These are phyloP conservation scores for Bruchidius siliquastri DNA, from an alignment of 2,888 invertebrate species.

Conservation along the genomic window DNA sequence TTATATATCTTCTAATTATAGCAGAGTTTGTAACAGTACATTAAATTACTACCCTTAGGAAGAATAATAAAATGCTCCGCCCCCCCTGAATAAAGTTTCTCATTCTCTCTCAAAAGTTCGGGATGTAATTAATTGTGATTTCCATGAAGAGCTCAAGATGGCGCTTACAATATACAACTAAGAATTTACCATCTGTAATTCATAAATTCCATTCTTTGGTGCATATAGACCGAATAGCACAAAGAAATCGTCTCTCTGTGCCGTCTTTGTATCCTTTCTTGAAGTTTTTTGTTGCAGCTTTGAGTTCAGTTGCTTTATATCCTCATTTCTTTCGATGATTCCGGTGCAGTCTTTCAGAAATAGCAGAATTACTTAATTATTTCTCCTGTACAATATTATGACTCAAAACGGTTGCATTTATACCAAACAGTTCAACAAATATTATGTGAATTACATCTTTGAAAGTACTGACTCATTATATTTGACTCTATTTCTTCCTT, in stretches of 20 bases:
- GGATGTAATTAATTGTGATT: neutral
- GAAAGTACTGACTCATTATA: too few relatives aligned
- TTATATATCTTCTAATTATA: neutral
- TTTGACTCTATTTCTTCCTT: too few relatives aligned
- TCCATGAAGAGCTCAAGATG: neutral
- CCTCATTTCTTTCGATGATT: neutral
- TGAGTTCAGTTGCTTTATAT: neutral
- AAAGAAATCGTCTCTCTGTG: neutral
- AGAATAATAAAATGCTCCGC: neutral
- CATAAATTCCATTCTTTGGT: neutral
- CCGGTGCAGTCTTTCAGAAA: too few relatives aligned
- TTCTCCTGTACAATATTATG: too few relatives aligned
- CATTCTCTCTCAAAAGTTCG: neutral
- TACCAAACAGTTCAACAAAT: too few relatives aligned
- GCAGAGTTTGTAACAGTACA: neutral
- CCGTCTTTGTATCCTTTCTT: neutral
- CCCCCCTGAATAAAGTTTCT: neutral
- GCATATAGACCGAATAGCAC: neutral
- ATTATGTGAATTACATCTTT: too few relatives aligned
- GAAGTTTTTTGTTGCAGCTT: neutral
- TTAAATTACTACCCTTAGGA: neutral
- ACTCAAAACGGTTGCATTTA: too few relatives aligned
- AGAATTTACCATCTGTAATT: neutral
- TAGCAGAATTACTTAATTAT: too few relatives aligned
- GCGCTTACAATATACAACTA: neutral